These are phyloP conservation scores for Acipenser oxyrinchus DNA, from an alignment of 2,797 vertebrate species.

Conservation along the genomic window DNA sequence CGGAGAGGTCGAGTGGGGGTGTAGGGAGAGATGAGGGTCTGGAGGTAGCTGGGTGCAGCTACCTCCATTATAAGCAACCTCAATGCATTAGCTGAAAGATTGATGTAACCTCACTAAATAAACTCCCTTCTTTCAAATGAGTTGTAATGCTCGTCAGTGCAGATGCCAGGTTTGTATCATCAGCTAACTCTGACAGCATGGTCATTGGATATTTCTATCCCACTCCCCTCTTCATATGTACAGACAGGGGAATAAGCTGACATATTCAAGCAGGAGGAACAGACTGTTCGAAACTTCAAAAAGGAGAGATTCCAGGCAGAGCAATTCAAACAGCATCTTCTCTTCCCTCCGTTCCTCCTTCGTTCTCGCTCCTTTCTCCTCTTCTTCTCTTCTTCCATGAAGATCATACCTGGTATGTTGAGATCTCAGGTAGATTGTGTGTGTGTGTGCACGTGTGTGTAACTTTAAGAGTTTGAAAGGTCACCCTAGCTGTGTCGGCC, in stretches of 20 bases:
- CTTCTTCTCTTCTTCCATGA: slow-evolving; percentile 53
- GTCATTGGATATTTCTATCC: slow-evolving; percentile 67
- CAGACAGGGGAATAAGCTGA: slow-evolving; percentile 52
- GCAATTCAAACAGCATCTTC: slow-evolving; percentile 45
- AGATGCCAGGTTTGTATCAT: slow-evolving; percentile 49
- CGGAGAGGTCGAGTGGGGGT: too few relatives aligned
- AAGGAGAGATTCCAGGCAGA: slow-evolving; percentile 42
- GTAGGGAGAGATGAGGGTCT: too few relatives aligned
- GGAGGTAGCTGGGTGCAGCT: too few relatives aligned
- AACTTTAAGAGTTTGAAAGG: too few relatives aligned
- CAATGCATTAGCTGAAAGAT: slow-evolving; percentile 17
- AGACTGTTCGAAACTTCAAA: slow-evolving; percentile 56
- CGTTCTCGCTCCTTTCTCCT: slow-evolving; percentile 20
- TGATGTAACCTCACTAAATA: slow-evolving; percentile 35
- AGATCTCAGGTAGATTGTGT: slow-evolving; percentile 14
- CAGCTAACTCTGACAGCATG: slow-evolving; percentile 55
- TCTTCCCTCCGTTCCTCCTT: slow-evolving; percentile 25
- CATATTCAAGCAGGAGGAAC: slow-evolving; percentile 58
- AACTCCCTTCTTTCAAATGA: slow-evolving; percentile 14
- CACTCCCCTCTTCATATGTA: background rate
- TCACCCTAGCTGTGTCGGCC: slow-evolving; percentile 5
- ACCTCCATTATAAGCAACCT: too few relatives aligned
- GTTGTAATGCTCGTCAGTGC: slow-evolving; percentile 29
- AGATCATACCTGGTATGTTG: slow-evolving; percentile 87
- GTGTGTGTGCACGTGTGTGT: background rate